Percentiles rank a stretch among this genome's conserved stretches.
Evolutionary conservation across 1,140 invertebrate species (phyloP).

Genomic region (Drosophila busckii): DNA sequence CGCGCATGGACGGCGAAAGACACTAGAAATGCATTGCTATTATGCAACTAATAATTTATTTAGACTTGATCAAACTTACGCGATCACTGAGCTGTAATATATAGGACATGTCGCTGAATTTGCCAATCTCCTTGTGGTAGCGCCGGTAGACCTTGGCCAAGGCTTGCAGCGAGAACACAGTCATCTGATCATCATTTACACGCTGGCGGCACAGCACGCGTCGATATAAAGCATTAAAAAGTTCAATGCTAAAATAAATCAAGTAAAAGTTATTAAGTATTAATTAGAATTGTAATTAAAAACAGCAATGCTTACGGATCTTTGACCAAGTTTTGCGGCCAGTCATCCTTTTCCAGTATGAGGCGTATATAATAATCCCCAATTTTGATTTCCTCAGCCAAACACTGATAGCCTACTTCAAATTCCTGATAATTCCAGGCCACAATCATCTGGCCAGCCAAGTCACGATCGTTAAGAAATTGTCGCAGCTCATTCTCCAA

Average conservation of each 20-base stretch:
- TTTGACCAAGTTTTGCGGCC: constrained; percentile 81
- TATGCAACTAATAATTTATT: too few relatives aligned
- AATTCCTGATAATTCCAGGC: constrained; percentile 99
- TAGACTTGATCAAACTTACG: too few relatives aligned
- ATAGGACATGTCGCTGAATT: constrained; percentile 98
- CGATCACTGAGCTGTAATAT: constrained; percentile 97
- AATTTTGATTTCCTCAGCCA: constrained; percentile 98
- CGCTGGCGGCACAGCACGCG: constrained; percentile 87
- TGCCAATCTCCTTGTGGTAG: constrained; percentile 97
- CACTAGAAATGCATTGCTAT: too few relatives aligned
- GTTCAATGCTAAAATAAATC: constrained; percentile 88
- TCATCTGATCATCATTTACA: constrained; percentile 92
- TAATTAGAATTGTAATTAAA: neutral
- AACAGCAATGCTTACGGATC: constrained; percentile 66
- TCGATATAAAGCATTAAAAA: constrained; percentile 99
- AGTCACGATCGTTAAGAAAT: constrained; percentile 94
- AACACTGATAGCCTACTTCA: constrained; percentile 94
- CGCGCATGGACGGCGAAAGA: constrained; percentile 73
- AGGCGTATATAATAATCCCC: constrained; percentile 98
- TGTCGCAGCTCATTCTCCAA: constrained; percentile 96
- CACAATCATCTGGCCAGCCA: constrained; percentile 88
- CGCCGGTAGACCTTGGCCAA: constrained; percentile 98
- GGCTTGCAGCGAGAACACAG: constrained; percentile 96
- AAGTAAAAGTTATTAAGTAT: constrained; percentile 2
- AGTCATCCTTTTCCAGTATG: constrained; percentile 93